phyloP scores from a whole-genome alignment of 2,113 vertebrate genomes.

The Spea bombifrons region DNA sequence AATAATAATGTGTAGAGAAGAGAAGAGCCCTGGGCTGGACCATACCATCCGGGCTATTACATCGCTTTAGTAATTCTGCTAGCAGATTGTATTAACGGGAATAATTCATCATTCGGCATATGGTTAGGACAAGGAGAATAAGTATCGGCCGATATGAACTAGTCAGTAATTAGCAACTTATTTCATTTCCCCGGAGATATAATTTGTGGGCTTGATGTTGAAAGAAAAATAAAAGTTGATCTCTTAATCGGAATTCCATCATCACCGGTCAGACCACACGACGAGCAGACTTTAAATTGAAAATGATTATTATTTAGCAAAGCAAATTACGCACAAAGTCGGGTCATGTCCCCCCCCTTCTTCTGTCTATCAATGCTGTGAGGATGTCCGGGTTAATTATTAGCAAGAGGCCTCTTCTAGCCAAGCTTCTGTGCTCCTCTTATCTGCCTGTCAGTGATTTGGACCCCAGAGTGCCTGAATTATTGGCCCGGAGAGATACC shows the following conservation, averaged over 20 bases:
- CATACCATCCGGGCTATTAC: too few relatives aligned
- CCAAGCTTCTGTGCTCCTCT: neutral
- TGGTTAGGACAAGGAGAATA: too few relatives aligned
- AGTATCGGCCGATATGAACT: too few relatives aligned
- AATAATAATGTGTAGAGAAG: too few relatives aligned
- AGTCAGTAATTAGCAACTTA: too few relatives aligned
- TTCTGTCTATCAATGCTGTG: neutral
- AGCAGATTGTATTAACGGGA: too few relatives aligned
- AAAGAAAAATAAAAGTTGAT: neutral
- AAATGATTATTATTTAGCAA: conserved; percentile 13
- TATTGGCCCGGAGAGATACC: conserved; percentile 18
- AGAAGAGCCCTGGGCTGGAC: too few relatives aligned
- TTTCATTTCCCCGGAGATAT: too few relatives aligned
- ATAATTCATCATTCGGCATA: too few relatives aligned
- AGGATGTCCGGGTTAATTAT: conserved; percentile 25
- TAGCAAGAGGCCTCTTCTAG: conserved; percentile 9
- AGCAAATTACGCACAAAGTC: neutral
- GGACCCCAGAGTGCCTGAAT: neutral
- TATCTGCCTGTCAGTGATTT: conserved; percentile 11
- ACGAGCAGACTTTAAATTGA: neutral
- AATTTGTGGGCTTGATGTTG: too few relatives aligned
- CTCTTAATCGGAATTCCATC: neutral
- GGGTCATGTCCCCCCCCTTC: neutral
- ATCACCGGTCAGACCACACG: neutral
- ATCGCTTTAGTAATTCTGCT: too few relatives aligned